Evolutionary conservation across 2,797 vertebrate species (phyloP).

Genomic region (Oryzias dopingdopingensis): DNA sequence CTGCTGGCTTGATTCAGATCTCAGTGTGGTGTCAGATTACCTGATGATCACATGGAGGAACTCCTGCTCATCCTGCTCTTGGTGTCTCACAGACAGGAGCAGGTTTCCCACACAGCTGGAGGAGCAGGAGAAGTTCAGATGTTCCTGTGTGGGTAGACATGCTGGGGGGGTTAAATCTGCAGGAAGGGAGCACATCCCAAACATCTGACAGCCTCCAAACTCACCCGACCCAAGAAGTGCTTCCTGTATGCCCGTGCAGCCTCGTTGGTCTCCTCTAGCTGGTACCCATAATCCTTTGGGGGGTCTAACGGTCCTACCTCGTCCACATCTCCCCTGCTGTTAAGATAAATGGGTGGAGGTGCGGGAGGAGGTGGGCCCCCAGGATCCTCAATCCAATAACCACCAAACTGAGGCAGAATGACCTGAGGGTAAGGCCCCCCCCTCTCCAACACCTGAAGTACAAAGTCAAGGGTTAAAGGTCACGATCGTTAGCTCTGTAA

Average conservation of each 20-base stretch:
- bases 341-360: slow-evolving; percentile 30
- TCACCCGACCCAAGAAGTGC: slow-evolving; percentile 90
- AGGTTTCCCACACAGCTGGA: slow-evolving; percentile 84
- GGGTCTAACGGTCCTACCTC: slow-evolving; percentile 10
- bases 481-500: no score
- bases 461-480: background rate
- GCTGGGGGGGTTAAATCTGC: no score
- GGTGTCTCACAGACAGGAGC: slow-evolving; percentile 89
- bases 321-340: slow-evolving; percentile 26
- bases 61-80: slow-evolving; percentile 86
- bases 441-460: slow-evolving; percentile 82
- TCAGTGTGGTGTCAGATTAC: slow-evolving; percentile 42
- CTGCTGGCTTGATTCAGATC: background rate
- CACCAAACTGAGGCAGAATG: slow-evolving; percentile 89
- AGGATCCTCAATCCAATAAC: slow-evolving; percentile 91
- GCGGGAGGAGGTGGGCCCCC: slow-evolving; percentile 55
- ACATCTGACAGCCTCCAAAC: slow-evolving; percentile 12
- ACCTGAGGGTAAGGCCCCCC: slow-evolving; percentile 88
- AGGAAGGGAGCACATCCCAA: no score
- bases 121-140: slow-evolving; percentile 90
- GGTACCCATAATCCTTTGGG: slow-evolving; percentile 63
- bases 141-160: slow-evolving; percentile 76
- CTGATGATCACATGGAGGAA: slow-evolving; percentile 86
- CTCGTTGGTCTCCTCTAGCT: slow-evolving; percentile 79
- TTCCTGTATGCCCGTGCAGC: slow-evolving; percentile 86